Conservation (phyloP, 2,888 invertebrate species). For the Altica lythri region DNA sequence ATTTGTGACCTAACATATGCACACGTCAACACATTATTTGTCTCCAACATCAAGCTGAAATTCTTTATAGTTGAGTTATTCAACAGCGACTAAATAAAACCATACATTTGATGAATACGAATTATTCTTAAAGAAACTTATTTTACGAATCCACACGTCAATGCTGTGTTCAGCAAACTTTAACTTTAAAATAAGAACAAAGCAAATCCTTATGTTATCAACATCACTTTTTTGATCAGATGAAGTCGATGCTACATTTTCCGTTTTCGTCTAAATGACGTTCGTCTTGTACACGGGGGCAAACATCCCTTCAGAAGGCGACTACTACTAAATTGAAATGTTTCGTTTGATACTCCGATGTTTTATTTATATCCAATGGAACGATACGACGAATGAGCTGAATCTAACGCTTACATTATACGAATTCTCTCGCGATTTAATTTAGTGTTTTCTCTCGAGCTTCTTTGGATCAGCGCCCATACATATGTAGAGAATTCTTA, state of each 20-base stretch:
- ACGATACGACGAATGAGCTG: conserved; percentile 26
- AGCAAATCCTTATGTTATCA: conserved; percentile 7
- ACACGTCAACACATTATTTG: too few relatives aligned
- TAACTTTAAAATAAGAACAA: conserved; percentile 2
- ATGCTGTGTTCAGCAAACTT: background rate
- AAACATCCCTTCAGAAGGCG: conserved; percentile 33
- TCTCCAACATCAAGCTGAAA: too few relatives aligned
- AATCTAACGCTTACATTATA: conserved; percentile 12
- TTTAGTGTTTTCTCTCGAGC: too few relatives aligned
- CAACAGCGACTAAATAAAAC: background rate
- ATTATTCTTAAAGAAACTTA: background rate
- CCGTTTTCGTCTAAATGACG: conserved; percentile 27
- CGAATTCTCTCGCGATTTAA: conserved; percentile 7
- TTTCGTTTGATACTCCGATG: conserved; percentile 30
- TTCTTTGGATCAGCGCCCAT: too few relatives aligned
- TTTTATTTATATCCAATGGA: conserved; percentile 38
- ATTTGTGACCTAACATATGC: too few relatives aligned
- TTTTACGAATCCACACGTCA: background rate
- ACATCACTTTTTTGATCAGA: conserved; percentile 19
- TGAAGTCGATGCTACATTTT: conserved; percentile 25
- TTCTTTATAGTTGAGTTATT: background rate
- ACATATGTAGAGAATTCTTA: too few relatives aligned
- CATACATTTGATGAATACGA: background rate
- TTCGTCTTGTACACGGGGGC: conserved; percentile 21
- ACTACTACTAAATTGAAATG: conserved; percentile 38